These are phyloP conservation scores for Poicephalus meyeri DNA, from an alignment of 2,113 vertebrate genomes.

Conservation along the genomic window DNA sequence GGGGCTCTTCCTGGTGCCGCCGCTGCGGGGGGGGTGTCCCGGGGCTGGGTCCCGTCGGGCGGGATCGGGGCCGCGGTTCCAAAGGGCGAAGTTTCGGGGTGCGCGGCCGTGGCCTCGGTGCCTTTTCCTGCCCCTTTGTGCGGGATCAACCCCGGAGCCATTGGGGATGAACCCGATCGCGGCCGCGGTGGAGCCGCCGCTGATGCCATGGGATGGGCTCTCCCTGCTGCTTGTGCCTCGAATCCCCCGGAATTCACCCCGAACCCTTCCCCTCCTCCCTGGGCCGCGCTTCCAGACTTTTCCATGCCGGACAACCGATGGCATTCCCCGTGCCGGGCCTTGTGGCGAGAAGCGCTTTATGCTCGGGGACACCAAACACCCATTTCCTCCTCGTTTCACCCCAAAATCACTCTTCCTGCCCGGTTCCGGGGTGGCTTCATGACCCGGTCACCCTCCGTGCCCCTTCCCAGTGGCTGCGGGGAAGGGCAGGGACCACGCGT, in stretches of 20 bases:
- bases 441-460: not conserved
- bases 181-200: too few relatives aligned
- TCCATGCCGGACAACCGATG: not conserved
- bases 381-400: not conserved
- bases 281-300: not conserved
- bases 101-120: too few relatives aligned
- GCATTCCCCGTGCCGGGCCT: not conserved
- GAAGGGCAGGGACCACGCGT: too few relatives aligned
- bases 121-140: not conserved
- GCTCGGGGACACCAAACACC: too few relatives aligned
- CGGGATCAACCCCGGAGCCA: too few relatives aligned
- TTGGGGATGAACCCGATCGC: not conserved
- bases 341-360: not conserved
- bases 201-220: not conserved
- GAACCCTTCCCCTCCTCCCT: not conserved
- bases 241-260: not conserved
- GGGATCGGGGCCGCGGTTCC: too few relatives aligned
- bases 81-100: too few relatives aligned
- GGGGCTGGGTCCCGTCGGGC: too few relatives aligned
- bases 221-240: not conserved
- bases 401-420: not conserved
- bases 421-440: too few relatives aligned
- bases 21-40: too few relatives aligned
- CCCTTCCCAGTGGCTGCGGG: too few relatives aligned
- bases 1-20: too few relatives aligned